Evolutionary conservation across 2,113 vertebrate genomes (phyloP).

Genomic region (Cercocebus atys): DNA sequence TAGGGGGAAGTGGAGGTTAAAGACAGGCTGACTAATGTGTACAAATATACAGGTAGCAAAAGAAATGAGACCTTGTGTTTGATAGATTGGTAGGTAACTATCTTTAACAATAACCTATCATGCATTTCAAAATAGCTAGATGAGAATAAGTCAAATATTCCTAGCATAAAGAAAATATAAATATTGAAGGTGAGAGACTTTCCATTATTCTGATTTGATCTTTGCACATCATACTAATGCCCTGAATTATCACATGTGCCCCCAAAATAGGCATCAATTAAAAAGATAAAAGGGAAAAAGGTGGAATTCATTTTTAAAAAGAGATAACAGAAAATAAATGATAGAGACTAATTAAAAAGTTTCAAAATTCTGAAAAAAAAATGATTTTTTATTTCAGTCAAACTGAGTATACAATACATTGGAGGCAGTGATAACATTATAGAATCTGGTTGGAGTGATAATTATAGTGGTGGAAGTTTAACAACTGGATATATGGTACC

Average conservation of each 20-base stretch:
- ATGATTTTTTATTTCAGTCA: neutral
- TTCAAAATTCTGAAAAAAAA: neutral
- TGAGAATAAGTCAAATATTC: neutral
- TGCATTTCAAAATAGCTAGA: neutral
- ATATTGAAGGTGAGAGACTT: neutral
- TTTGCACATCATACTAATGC: neutral
- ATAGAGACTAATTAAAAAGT: neutral
- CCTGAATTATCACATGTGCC: neutral
- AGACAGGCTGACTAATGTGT: neutral
- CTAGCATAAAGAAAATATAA: neutral
- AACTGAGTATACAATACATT: neutral
- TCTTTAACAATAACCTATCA: neutral
- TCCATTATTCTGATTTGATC: neutral
- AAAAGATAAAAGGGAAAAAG: neutral
- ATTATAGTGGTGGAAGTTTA: neutral
- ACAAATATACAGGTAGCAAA: neutral
- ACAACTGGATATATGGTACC: neutral
- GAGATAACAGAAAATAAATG: neutral
- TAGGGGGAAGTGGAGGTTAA: neutral
- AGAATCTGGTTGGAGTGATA: neutral
- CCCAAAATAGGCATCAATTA: neutral
- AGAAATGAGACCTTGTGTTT: neutral
- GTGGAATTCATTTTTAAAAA: neutral
- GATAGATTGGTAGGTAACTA: neutral
- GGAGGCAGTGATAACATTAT: neutral